These are phyloP conservation scores for Tenualosa ilisha DNA, from an alignment of 2,797 vertebrate genomes.

Conservation along the genomic window DNA sequence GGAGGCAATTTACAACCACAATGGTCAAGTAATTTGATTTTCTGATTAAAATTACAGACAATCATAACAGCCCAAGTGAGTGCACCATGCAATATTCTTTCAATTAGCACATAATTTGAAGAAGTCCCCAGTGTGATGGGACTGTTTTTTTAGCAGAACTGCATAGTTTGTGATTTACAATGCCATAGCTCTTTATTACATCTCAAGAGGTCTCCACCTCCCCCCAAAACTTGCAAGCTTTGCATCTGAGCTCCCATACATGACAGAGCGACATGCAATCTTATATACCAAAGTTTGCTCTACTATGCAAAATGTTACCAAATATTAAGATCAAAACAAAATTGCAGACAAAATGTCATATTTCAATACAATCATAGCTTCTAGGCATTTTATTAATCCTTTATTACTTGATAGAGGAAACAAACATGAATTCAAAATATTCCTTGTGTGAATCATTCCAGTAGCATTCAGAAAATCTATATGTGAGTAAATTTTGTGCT, in stretches of 20 bases:
- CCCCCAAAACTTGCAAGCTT: slow-evolving; percentile 55
- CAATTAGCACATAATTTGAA: slow-evolving; percentile 62
- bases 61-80: slow-evolving; percentile 59
- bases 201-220: slow-evolving; percentile 62
- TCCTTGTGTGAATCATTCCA: neutral
- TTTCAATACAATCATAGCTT: neutral
- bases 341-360: neutral
- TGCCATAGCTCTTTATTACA: slow-evolving; percentile 59
- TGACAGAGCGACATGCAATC: slow-evolving; percentile 64
- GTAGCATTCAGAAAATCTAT: neutral
- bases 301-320: neutral
- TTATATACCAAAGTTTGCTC: slow-evolving; percentile 52
- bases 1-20: slow-evolving; percentile 72
- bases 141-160: slow-evolving; percentile 42
- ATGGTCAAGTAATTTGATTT: slow-evolving; percentile 74
- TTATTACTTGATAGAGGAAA: neutral
- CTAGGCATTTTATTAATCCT: neutral
- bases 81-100: slow-evolving; percentile 64
- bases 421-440: neutral
- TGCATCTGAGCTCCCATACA: slow-evolving; percentile 69
- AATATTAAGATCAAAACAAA: neutral
- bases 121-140: slow-evolving; percentile 49
- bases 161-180: slow-evolving; percentile 57
- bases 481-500: neutral
- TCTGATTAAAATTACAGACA: slow-evolving; percentile 73